These are phyloP conservation scores for Sebastes diploproa DNA, from an alignment of 2,797 vertebrate species.

Conservation along the genomic window DNA sequence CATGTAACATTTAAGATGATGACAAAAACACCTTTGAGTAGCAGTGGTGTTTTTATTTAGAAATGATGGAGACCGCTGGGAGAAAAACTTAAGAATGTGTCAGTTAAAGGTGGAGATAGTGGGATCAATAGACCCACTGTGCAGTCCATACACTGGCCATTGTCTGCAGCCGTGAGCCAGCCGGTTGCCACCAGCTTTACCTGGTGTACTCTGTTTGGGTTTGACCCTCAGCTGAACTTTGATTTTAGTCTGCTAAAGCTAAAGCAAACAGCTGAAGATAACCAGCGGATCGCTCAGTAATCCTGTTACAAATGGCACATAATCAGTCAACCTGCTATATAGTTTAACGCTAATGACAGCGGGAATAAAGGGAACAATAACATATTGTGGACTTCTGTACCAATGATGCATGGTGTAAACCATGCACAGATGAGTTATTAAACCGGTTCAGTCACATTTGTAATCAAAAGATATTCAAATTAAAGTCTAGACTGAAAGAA, in stretches of 20 bases:
- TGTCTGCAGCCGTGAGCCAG: constrained; percentile 45
- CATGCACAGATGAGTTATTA: background rate
- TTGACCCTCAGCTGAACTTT: constrained; percentile 80
- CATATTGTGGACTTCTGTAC: background rate
- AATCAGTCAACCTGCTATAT: constrained; percentile 46
- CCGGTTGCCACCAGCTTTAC: constrained; percentile 40
- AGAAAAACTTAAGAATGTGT: background rate
- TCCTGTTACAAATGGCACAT: constrained; percentile 50
- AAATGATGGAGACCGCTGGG: background rate
- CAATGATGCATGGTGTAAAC: background rate
- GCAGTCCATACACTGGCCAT: constrained; percentile 38
- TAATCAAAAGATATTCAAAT: background rate
- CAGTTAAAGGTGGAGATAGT: constrained; percentile 24
- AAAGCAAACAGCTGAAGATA: constrained; percentile 70
- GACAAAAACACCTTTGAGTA: background rate
- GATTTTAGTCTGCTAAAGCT: constrained; percentile 65
- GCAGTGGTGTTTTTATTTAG: background rate
- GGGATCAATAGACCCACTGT: constrained; percentile 60
- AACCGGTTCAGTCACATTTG: background rate
- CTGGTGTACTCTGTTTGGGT: constrained; percentile 44
- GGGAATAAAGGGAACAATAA: constrained; percentile 6
- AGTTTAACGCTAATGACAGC: constrained; percentile 34
- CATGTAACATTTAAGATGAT: background rate
- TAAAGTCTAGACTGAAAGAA: background rate
- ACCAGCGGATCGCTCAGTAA: constrained; percentile 52